Evolutionary conservation across 2,113 vertebrate genomes (phyloP), one percentile per base, ranked within the genome.

Genomic region (Pseudorasbora parva): DNA sequence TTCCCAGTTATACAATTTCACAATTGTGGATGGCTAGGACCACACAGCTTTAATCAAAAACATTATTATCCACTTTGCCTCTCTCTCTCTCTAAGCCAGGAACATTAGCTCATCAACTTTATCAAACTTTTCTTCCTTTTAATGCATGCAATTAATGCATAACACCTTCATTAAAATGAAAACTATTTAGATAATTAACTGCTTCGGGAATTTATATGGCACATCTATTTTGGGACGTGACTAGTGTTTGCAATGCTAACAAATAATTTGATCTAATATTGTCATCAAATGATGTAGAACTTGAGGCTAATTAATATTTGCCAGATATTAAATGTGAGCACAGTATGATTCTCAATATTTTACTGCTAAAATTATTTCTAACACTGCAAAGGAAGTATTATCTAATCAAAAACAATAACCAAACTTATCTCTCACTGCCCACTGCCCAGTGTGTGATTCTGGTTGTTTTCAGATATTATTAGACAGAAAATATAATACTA

Each of bases 191-290:
- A 27, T 33, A 27, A 54, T 76, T 62, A 62, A 59, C 45, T 60
- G 11, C 54, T 80, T 60, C 43, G 37, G 43, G 9, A 23, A 15
- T 47, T 54, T 6, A 75, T 68, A 79, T 78, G 27, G 43, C 51
- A 54, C 37, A 59, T 59, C 33, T 77, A 59, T 77, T 75, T 77
- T 41, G 21, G 33, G n/a, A 41, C 8, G 54, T 57, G 33, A 59
- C 30, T 78, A 37, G 41, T 78, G 57, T 60, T 23, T 72, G 68
- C 41, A 45, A 47, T 72, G 68, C 68, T 7, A 45, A 23, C 11
- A 72, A 68, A 68, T 68, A 21, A 72, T 72, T 15, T 23, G 41
- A 72, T 72, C n/a, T 72, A 45, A 8, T 72, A 23, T 72, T 72
- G 41, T 72, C 41, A 72, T 1, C 6, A 41, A 45, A 71, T 64